phyloP scores from a whole-genome alignment of 2,113 vertebrate genomes.

The Oplegnathus fasciatus region DNA sequence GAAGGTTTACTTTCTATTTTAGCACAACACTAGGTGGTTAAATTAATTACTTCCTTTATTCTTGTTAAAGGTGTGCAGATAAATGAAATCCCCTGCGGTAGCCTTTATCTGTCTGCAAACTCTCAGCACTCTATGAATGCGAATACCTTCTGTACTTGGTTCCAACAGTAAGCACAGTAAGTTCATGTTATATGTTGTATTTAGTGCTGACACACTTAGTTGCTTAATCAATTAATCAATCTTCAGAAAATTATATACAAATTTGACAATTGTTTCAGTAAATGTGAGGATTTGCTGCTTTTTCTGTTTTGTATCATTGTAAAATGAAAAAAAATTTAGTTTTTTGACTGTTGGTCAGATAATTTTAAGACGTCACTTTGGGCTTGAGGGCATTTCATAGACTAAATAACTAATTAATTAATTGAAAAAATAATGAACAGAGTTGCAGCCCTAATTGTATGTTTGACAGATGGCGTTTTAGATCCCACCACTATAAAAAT shows the following conservation, averaged over 20 bases:
- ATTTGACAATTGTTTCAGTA: too few relatives aligned
- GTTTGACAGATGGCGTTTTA: background rate
- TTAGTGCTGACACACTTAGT: too few relatives aligned
- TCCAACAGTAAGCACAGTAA: too few relatives aligned
- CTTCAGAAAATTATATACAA: too few relatives aligned
- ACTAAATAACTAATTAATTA: background rate
- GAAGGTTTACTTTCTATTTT: background rate
- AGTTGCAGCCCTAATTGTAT: background rate
- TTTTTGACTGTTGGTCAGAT: background rate
- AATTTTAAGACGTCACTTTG: background rate
- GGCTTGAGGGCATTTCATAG: background rate
- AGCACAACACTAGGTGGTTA: slow-evolving; percentile 3
- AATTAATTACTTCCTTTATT: slow-evolving; percentile 6
- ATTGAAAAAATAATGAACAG: too few relatives aligned
- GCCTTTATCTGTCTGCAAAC: slow-evolving; percentile 8
- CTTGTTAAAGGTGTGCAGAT: background rate
- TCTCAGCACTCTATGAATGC: background rate
- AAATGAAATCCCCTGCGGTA: background rate
- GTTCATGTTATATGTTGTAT: too few relatives aligned
- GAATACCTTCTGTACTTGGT: too few relatives aligned
- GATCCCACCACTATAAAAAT: background rate
- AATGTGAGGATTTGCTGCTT: background rate
- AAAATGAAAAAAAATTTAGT: background rate
- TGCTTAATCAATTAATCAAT: too few relatives aligned
- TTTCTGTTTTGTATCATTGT: background rate